Base-by-base conservation (phyloP, 2,113 vertebrate species). In the Chaetodon auriga region DNA sequence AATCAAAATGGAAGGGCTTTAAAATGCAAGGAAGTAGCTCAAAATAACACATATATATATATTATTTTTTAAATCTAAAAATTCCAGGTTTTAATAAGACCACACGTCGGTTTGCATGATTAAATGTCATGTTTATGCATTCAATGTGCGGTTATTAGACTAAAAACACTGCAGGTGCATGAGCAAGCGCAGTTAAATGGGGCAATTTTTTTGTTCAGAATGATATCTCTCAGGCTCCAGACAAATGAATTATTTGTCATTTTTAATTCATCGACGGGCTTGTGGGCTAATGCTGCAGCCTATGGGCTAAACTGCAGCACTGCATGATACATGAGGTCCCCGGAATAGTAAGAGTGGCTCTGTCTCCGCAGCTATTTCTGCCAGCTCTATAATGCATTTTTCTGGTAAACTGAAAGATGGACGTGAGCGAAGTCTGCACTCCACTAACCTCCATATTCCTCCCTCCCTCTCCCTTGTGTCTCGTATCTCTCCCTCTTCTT, bases 341-440 rank as follows among this genome's bases (percentile, higher is more conserved):
- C 68, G 30, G 76, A 92, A 81, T 68, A 86, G 73, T 53, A 55
- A 11, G 68, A 86, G 61, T 38, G 83, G 21, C 62, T 75, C 66
- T 35, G 51, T 46, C 25, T 78, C 80, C 83, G 21, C 53, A 16
- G 80, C 81, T 93, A 87, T 92, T 91, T 76, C 64, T 25, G 85
- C 83, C 80, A 35, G 11, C 51, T 35, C 53, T 69, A 74, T 90
- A 90, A 93, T 87, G 89, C 84, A 79, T 72, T 87, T 92, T 61
- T 57, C 66, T 74, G 55, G 80, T 92, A 60, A 82, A 68, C 53
- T 62, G 68, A 71, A 61, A 71, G 68, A 75, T 49, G 35, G 53
- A 77, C 45, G 19, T 5, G 76, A 16, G 55, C 51, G 65, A 43
- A 72, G 76, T n/a, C 25, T 60, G 45, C 7, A 36, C 77, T 76